Conservation (phyloP, 1,140 invertebrate species). For the Hermatobates lingyangjiaoensis region DNA sequence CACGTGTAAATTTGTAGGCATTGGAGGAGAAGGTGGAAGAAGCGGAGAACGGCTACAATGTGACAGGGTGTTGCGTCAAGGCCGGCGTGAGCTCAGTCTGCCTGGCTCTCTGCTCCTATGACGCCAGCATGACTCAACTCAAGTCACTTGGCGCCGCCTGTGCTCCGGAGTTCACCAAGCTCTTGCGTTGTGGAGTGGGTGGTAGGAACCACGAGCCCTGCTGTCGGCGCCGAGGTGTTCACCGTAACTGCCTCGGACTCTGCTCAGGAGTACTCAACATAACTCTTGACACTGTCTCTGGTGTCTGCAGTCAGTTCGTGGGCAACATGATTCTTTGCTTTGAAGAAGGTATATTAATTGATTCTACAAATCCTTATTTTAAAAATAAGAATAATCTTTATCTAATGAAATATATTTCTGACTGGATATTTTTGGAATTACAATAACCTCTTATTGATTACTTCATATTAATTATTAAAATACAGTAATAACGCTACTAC, state of each 20-base stretch:
- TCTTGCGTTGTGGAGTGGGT: slow-evolving; percentile 28
- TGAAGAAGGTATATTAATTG: slow-evolving; percentile 45
- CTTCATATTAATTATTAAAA: too few relatives aligned
- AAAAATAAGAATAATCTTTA: too few relatives aligned
- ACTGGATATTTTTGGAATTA: too few relatives aligned
- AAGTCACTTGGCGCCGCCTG: slow-evolving; percentile 42
- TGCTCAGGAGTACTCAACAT: slow-evolving; percentile 45
- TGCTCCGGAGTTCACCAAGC: slow-evolving; percentile 40
- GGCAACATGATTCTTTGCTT: slow-evolving; percentile 70
- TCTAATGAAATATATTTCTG: too few relatives aligned
- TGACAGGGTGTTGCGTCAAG: slow-evolving; percentile 52
- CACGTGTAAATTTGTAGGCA: slow-evolving; percentile 21
- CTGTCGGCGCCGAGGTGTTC: slow-evolving; percentile 50
- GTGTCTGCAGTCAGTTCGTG: slow-evolving; percentile 51
- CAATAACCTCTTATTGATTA: too few relatives aligned
- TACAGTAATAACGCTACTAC: too few relatives aligned
- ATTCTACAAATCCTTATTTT: slow-evolving; percentile 1
- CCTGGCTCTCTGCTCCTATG: slow-evolving; percentile 60
- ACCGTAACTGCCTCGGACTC: slow-evolving; percentile 42
- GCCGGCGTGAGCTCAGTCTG: slow-evolving; percentile 48
- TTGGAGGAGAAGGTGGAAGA: slow-evolving; percentile 34
- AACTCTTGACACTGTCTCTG: slow-evolving; percentile 29
- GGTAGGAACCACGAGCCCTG: slow-evolving; percentile 44
- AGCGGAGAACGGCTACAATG: slow-evolving; percentile 38
- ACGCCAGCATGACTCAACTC: slow-evolving; percentile 57